Evolutionary conservation across 1,140 invertebrate genomes (phyloP).

Genomic region (Drosophila watanabei): DNA sequence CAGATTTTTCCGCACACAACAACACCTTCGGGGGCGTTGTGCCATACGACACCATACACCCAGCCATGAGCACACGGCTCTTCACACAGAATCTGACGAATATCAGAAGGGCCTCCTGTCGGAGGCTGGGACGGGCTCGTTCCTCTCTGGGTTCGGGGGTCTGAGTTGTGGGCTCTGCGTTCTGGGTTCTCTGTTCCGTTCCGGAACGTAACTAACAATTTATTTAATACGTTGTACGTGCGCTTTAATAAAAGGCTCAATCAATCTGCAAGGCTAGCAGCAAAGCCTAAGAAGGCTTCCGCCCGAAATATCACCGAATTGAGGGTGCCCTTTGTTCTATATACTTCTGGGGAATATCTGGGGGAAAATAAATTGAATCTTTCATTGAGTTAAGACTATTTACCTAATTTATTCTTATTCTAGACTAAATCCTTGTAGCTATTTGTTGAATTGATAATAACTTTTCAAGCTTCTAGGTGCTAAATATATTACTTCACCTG

Average conservation of each 20-base stretch:
- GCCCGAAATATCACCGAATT: constrained; percentile 51
- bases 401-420: not conserved
- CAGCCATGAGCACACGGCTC: constrained; percentile 34
- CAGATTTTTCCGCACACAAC: constrained; percentile 73
- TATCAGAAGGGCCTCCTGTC: constrained; percentile 55
- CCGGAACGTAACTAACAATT: constrained; percentile 84
- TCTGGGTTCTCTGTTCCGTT: constrained; percentile 40
- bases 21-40: constrained; percentile 81
- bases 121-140: constrained; percentile 23
- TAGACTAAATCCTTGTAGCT: not conserved
- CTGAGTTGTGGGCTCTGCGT: not conserved
- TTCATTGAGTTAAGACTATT: not conserved
- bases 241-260: constrained; percentile 84
- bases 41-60: constrained; percentile 74
- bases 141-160: constrained; percentile 10
- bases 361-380: too few species aligned
- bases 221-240: constrained; percentile 85
- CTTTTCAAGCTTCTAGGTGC: not conserved
- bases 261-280: constrained; percentile 69
- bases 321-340: constrained; percentile 44
- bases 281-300: constrained; percentile 38
- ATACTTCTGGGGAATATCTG: too few species aligned
- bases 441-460: not conserved
- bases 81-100: constrained; percentile 37
- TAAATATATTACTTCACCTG: not conserved